Conservation (phyloP, 2,797 vertebrate genomes). For the Sebastiscus albofasciatus region DNA sequence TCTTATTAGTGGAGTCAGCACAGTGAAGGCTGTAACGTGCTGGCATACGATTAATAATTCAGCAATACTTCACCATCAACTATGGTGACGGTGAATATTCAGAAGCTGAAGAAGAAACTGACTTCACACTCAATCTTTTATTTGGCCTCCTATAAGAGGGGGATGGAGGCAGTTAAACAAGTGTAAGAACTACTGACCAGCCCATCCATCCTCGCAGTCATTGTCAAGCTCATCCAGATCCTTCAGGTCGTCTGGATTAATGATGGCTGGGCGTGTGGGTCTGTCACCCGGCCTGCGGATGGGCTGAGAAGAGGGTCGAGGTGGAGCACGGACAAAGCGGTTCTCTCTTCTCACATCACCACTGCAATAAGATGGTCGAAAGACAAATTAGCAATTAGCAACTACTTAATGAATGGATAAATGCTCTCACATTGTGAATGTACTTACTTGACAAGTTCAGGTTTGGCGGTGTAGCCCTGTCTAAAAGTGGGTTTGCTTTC, state of each 20-base stretch:
- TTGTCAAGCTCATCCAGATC: constrained; percentile 96
- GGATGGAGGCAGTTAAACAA: not conserved
- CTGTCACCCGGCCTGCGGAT: constrained; percentile 88
- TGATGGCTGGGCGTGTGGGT: constrained; percentile 90
- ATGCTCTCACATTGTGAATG: not conserved
- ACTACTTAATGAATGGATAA: not conserved
- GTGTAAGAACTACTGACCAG: constrained; percentile 70
- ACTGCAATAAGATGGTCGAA: constrained; percentile 53
- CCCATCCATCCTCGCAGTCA: constrained; percentile 96
- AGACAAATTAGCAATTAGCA: not conserved
- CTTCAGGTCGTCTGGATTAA: constrained; percentile 96
- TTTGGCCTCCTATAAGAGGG: not conserved
- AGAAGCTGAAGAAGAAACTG: not conserved
- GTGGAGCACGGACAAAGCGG: constrained; percentile 80
- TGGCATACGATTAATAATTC: not conserved
- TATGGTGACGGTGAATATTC: not conserved
- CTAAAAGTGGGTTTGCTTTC: constrained; percentile 91
- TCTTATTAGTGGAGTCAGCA: not conserved
- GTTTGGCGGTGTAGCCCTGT: constrained; percentile 85
- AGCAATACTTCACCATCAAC: not conserved
- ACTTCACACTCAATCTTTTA: not conserved
- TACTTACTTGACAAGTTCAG: constrained; percentile 85
- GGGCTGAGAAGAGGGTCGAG: constrained; percentile 85
- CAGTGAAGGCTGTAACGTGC: not conserved
- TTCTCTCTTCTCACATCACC: constrained; percentile 89